Percentiles rank a stretch among this genome's conserved stretches.
These are phyloP conservation scores for Chunga burmeisteri DNA, from an alignment of 2,113 vertebrate species.

Conservation along the genomic window DNA sequence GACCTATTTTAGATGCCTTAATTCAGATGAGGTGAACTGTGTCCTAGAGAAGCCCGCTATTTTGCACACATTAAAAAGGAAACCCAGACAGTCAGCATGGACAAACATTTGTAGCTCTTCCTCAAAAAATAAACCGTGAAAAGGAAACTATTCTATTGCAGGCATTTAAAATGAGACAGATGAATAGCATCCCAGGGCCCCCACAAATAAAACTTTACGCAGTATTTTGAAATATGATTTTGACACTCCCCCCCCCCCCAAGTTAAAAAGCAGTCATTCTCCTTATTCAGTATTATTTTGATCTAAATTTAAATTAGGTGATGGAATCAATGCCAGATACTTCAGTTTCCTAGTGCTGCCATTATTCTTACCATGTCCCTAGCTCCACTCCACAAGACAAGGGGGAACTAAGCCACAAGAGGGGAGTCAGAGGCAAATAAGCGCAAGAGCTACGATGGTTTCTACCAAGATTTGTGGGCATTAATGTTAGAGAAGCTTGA, in stretches of 20 bases:
- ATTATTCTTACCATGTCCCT: background rate
- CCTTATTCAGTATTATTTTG: background rate
- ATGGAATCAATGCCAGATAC: background rate
- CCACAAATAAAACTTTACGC: background rate
- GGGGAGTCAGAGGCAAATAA: background rate
- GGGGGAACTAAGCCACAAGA: background rate
- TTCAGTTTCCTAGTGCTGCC: background rate
- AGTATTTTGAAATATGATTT: background rate
- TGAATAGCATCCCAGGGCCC: background rate
- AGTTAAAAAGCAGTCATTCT: background rate
- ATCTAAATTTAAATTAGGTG: background rate
- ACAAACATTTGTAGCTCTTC: background rate
- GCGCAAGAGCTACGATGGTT: accelerated
- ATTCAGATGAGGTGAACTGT: background rate
- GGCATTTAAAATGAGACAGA: background rate
- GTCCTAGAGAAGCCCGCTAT: background rate
- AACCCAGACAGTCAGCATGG: background rate
- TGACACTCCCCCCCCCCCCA: accelerated
- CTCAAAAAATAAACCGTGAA: background rate
- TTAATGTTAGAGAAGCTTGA: background rate
- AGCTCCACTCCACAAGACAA: background rate
- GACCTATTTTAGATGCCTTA: background rate
- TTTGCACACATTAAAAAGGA: background rate
- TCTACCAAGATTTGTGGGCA: background rate
- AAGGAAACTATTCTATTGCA: background rate